These are phyloP conservation scores for Epicauta chinensis DNA, from an alignment of 1,140 invertebrate genomes.

Conservation along the genomic window DNA sequence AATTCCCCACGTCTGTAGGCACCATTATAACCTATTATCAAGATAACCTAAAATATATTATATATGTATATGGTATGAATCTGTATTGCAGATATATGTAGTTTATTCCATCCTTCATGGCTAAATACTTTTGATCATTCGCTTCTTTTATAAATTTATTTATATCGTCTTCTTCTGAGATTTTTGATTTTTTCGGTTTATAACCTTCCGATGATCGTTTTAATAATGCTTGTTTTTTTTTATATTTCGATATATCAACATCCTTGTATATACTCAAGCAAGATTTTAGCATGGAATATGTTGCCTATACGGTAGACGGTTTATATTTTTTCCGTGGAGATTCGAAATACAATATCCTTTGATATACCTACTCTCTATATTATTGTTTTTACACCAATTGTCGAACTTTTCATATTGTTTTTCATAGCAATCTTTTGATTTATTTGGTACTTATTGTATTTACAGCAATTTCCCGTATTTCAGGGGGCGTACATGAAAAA, in stretches of 20 bases:
- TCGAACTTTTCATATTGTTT: no score
- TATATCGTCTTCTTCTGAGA: not conserved
- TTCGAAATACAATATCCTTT: no score
- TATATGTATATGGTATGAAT: not conserved
- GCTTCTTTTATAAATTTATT: not conserved
- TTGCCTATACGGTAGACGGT: not conserved
- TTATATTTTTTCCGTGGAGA: not conserved
- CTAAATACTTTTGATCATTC: not conserved
- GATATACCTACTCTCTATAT: no score
- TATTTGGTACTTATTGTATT: no score
- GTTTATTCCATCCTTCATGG: no score
- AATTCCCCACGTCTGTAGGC: conserved; percentile 27
- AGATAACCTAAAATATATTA: no score
- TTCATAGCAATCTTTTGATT: no score
- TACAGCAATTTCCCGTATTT: no score
- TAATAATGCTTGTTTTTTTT: not conserved
- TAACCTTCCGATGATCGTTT: not conserved
- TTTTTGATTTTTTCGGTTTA: conserved; percentile 1
- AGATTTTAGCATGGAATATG: not conserved
- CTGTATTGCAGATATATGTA: no score
- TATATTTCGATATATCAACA: conserved; percentile 1
- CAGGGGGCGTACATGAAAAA: no score
- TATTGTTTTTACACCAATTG: no score
- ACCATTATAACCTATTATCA: no score
- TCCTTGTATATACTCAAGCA: not conserved